phyloP scores from a whole-genome alignment of 1,140 invertebrate genomes.

The Centruroides vittatus region DNA sequence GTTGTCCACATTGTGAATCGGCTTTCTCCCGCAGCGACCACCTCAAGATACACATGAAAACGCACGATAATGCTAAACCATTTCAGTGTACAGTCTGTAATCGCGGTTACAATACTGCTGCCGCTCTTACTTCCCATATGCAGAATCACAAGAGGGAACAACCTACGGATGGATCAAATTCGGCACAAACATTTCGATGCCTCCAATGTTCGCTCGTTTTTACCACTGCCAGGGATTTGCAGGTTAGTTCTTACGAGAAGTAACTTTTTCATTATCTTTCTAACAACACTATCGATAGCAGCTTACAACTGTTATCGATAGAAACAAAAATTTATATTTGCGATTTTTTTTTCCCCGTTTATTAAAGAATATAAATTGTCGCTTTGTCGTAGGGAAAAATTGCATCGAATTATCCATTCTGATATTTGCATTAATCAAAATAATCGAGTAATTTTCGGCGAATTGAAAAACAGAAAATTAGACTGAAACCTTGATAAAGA shows the following conservation, averaged over 20 bases:
- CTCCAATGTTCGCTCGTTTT: not conserved
- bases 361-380: too few relatives aligned
- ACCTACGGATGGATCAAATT: not conserved
- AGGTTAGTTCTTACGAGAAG: not conserved
- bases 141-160: conserved; percentile 56
- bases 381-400: too few relatives aligned
- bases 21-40: conserved; percentile 91
- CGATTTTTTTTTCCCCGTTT: too few relatives aligned
- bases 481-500: too few relatives aligned
- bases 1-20: conserved; percentile 78
- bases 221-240: not conserved
- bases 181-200: not conserved
- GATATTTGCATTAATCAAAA: too few relatives aligned
- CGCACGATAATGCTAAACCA: conserved; percentile 82
- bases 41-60: conserved; percentile 90
- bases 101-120: conserved; percentile 78
- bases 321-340: too few relatives aligned
- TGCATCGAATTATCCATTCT: too few relatives aligned
- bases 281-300: too few relatives aligned
- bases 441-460: too few relatives aligned
- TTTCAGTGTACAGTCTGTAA: conserved; percentile 85
- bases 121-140: conserved; percentile 83
- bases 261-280: too few relatives aligned
- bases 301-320: too few relatives aligned
- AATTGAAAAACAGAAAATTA: too few relatives aligned